Evolutionary conservation across 2,888 invertebrate species (phyloP).

Genomic region (Panzeria rudis): DNA sequence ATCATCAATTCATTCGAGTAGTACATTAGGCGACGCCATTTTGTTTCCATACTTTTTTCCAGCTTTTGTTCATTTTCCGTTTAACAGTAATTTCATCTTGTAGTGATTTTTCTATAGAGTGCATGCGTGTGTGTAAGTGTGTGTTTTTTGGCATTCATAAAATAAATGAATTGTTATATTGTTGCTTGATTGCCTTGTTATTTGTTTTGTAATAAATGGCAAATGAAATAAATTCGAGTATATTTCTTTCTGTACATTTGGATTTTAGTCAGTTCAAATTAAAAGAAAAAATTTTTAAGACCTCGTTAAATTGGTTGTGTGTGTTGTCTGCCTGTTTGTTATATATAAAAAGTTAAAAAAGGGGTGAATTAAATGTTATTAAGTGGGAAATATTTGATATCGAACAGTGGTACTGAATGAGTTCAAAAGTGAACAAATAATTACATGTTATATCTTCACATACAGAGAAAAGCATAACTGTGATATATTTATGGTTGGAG

Average conservation of each 20-base stretch:
- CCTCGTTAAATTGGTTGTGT: conserved; percentile 54
- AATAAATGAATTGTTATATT: conserved; percentile 83
- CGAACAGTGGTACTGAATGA: conserved; percentile 25
- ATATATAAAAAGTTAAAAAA: conserved; percentile 11
- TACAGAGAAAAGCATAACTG: too few species aligned
- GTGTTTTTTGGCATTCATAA: conserved; percentile 78
- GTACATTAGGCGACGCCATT: conserved; percentile 67
- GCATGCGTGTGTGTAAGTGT: conserved; percentile 18
- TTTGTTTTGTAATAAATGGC: conserved; percentile 73
- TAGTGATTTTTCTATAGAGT: conserved; percentile 39
- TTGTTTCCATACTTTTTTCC: conserved; percentile 37
- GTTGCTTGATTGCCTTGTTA: conserved; percentile 79
- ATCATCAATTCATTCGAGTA: conserved; percentile 34
- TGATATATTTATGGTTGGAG: too few species aligned
- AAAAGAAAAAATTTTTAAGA: conserved; percentile 29
- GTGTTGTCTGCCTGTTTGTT: conserved; percentile 5
- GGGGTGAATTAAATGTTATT: conserved; percentile 53
- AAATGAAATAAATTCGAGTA: conserved; percentile 41
- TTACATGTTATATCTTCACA: too few species aligned
- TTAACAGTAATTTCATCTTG: conserved; percentile 62
- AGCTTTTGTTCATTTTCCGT: conserved; percentile 42
- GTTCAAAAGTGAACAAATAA: too few species aligned
- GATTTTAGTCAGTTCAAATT: neutral
- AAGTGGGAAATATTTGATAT: conserved; percentile 32
- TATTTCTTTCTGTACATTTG: conserved; percentile 32